phyloP scores from a whole-genome alignment of 2,797 vertebrate genomes.

The Lithobates sylvaticus region DNA sequence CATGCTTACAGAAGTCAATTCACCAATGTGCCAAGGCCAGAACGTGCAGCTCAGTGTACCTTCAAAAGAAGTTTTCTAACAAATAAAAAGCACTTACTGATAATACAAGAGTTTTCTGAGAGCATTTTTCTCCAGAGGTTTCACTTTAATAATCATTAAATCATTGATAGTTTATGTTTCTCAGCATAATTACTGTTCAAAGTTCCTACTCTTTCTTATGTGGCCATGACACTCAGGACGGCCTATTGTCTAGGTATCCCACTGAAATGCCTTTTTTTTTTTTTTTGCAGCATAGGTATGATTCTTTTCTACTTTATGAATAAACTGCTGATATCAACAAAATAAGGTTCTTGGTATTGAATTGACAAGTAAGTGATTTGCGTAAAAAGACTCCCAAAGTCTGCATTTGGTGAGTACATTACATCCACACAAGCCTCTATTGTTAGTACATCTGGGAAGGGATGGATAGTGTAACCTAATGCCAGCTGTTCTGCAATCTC shows the following conservation, averaged over 20 bases:
- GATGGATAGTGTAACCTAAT: constrained; percentile 49
- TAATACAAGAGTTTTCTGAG: too few species aligned
- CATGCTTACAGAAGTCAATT: too few species aligned
- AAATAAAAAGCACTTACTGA: too few species aligned
- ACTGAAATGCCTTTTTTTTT: not conserved
- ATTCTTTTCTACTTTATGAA: constrained; percentile 13
- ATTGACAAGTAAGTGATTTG: constrained; percentile 41
- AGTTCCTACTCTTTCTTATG: too few species aligned
- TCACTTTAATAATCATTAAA: too few species aligned
- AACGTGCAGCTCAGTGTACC: too few species aligned
- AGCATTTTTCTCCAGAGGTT: too few species aligned
- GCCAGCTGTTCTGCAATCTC: constrained; percentile 55
- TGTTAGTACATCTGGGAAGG: constrained; percentile 47
- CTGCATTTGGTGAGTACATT: constrained; percentile 40
- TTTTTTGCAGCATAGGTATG: not conserved
- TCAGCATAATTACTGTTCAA: not conserved
- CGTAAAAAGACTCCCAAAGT: constrained; percentile 35
- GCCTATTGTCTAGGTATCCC: not conserved
- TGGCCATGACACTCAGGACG: not conserved
- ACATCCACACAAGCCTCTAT: constrained; percentile 39
- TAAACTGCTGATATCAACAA: constrained; percentile 34
- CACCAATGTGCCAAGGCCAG: too few species aligned
- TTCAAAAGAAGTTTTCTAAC: too few species aligned
- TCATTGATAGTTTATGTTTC: not conserved
- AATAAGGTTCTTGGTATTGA: constrained; percentile 32